Percentiles rank a stretch among this genome's conserved stretches.
Conservation (phyloP, 2,797 vertebrate genomes). For the Hypotaenidia philippensis region DNA sequence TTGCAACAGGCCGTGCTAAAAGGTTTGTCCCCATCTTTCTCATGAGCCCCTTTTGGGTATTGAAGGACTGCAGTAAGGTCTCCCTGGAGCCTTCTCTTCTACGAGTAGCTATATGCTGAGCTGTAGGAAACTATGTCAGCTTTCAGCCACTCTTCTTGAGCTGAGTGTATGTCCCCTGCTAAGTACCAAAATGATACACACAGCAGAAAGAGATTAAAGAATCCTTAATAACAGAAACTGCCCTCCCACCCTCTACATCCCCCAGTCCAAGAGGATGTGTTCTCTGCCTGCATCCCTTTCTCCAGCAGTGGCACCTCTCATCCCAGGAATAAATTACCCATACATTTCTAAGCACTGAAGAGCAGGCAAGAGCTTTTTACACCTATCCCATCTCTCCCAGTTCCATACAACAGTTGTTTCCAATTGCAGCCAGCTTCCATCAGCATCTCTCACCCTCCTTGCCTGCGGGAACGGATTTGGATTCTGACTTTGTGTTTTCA, state of each 20-base stretch:
- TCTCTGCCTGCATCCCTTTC: neutral
- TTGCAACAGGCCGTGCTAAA: neutral
- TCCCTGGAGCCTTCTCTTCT: neutral
- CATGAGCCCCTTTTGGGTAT: neutral
- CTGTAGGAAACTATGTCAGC: fast-evolving
- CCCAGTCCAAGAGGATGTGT: neutral
- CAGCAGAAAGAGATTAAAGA: neutral
- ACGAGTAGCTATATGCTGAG: neutral
- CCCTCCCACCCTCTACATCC: neutral
- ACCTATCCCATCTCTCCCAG: neutral
- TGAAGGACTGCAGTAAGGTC: neutral
- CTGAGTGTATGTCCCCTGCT: fast-evolving
- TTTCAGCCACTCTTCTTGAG: neutral
- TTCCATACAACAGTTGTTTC: neutral
- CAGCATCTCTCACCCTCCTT: neutral
- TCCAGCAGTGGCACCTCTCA: neutral
- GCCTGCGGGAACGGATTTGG: neutral
- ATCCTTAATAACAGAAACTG: neutral
- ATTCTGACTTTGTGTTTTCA: neutral
- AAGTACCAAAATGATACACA: fast-evolving
- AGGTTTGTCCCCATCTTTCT: neutral
- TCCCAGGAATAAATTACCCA: neutral
- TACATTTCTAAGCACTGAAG: neutral
- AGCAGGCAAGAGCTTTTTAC: neutral
- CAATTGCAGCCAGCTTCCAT: neutral